Evolutionary conservation across 2,888 invertebrate species (phyloP), one percentile per base, ranked within the genome.

Genomic region (Drosophila sordidapex): DNA sequence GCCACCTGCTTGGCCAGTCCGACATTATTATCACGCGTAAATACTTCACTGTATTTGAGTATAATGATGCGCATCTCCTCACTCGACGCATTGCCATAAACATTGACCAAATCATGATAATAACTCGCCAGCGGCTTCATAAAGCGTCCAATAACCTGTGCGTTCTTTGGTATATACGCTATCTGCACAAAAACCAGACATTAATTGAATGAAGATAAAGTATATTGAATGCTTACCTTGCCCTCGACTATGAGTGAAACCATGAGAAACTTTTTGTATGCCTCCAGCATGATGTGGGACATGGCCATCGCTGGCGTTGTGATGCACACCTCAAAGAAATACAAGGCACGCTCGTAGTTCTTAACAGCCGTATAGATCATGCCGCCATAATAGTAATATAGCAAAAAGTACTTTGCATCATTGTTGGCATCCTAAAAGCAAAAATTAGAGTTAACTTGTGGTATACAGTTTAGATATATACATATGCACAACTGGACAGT

Each of bases 351-450:
- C 82, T 98, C 97, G 92, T 97, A 98, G 91, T 98, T 97, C 93
- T 99, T 98, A 88, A 99, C 94, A 15, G 98, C 97, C 64, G 98
- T 96, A 93, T 98, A 99, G 82, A 99, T 98, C 98, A 99, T 98
- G 60, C 99, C 99, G 68, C 99, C 99, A 92, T 99, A 99, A 93
- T 99, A 99, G 92, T 98, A 99, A 93, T 98, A 99, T 0, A 98
- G 94, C 60, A 99, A 94, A 92, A 98, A 98, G 93, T 98, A 96
- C 90, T 93, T 93, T 59, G 93, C 91, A 87, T 93, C 93, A 70
- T 92, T 91, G 96, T 91, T 96, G 95, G 79, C 96, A 96, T 90
- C 97, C 97, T 94, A 21, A 10, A 38, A 18, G 3, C 1, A 33
- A n/a, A 48, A 1, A 3, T 21, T 0, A 13, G 0, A 21, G 11